Base-by-base conservation (phyloP, 2,888 invertebrate genomes). In the Sinodicranocentrus sp. region DNA sequence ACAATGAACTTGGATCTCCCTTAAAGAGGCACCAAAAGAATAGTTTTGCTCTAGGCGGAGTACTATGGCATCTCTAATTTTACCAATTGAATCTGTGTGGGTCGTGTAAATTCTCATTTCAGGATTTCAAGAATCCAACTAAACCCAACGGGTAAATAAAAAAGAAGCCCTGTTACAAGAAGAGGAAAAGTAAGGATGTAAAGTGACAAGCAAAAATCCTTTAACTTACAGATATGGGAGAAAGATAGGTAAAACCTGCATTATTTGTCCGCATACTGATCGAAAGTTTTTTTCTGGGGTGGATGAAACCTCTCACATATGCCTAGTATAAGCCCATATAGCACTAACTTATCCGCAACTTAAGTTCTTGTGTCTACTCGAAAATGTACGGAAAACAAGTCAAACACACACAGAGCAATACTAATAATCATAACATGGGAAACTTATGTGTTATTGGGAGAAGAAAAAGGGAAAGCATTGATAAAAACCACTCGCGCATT, bases 1-100 rank as follows among this genome's bases (percentile, higher is more conserved):
- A 72, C 80, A 82, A 82, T 82, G 80, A 82, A 82, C 80, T 68
- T 82, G 72, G 26, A 73, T 72, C 44, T 28, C 63, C 73, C 59
- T 82, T 82, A 73, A 79, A 61, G 13, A 73, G 63, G 33, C 52
- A 48, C 48, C 48, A 48, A 33, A 33, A 63, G 23, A 44, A 73
- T 61, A 75, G 17, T 44, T 78, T 78, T 39, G 70, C 78, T 70
- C 43, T 59, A 70, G 78, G 78, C 78, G 48, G 59, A 70, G 33
- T 25, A n/a, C 10, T 33, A 33, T 33, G 5, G 3, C 33, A 61
- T 59, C 70, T 44, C 67, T 78, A 78, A 78, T 78, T 77, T 48
- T 78, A 61, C 70, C 44, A 70, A 61, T 61, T 78, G 21, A 78
- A 70, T 78, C 23, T 26, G 33, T 10, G 10, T 70, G 43, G 44